phyloP scores from a whole-genome alignment of 1,140 invertebrate genomes.

The Heliothis subflexa region DNA sequence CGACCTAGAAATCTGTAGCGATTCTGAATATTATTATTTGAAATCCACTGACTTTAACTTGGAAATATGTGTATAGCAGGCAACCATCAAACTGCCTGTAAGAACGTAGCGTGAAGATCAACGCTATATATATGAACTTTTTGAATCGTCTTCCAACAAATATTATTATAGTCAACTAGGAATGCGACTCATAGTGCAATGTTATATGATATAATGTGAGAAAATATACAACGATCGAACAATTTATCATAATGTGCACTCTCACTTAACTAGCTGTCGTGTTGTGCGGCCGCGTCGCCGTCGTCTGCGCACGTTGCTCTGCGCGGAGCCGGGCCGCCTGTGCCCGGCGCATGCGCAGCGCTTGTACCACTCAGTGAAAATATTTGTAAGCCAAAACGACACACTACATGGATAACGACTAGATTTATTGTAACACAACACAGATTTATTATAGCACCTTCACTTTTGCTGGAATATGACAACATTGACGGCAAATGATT shows the following conservation, averaged over 20 bases:
- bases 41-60: no score
- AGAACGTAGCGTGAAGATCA: no score
- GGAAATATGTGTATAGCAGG: no score
- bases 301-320: not conserved
- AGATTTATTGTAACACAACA: slow-evolving; percentile 48
- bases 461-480: slow-evolving; percentile 46
- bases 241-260: slow-evolving; percentile 46
- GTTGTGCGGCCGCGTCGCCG: slow-evolving; percentile 1
- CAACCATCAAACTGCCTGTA: no score
- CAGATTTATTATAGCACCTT: slow-evolving; percentile 50
- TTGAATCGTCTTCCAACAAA: not conserved
- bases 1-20: no score
- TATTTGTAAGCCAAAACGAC: slow-evolving; percentile 45
- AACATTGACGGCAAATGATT: slow-evolving; percentile 36
- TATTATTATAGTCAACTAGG: slow-evolving; percentile 9
- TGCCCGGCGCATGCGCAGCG: slow-evolving; percentile 19
- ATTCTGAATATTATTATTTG: no score
- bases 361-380: slow-evolving; percentile 41
- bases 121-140: no score
- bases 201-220: slow-evolving; percentile 5
- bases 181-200: slow-evolving; percentile 11
- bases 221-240: slow-evolving; percentile 25
- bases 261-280: slow-evolving; percentile 33
- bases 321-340: not conserved
- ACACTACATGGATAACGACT: slow-evolving; percentile 43